These are phyloP conservation scores for Radopholus similis DNA, from an alignment of 1,140 invertebrate genomes.

Conservation along the genomic window DNA sequence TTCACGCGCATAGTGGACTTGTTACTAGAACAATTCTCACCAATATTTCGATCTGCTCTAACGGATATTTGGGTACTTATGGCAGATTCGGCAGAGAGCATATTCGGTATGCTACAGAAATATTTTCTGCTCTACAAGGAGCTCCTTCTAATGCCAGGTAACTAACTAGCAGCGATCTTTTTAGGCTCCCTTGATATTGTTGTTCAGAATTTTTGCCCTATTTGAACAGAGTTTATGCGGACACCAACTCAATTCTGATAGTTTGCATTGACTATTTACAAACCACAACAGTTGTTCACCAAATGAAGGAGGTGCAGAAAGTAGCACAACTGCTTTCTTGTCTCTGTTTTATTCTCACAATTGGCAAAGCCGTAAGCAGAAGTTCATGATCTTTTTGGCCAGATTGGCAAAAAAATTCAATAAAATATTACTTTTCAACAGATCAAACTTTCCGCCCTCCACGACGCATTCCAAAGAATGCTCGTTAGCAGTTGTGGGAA, in stretches of 20 bases:
- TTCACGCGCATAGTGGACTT: neutral
- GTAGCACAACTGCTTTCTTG: conserved; percentile 22
- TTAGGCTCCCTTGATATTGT: neutral
- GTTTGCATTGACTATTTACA: conserved; percentile 28
- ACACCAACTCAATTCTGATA: neutral
- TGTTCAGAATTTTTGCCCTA: conserved; percentile 12
- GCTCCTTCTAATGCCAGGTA: neutral
- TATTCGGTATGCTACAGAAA: conserved; percentile 13
- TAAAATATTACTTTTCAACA: conserved; percentile 1
- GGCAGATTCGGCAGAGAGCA: conserved; percentile 26
- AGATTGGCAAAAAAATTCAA: neutral
- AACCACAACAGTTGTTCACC: neutral
- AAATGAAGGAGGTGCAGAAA: conserved; percentile 8
- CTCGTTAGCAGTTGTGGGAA: too few relatives aligned
- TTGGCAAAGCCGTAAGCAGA: neutral
- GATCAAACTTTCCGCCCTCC: conserved; percentile 7
- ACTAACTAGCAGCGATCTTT: neutral
- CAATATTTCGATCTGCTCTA: neutral
- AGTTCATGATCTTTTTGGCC: too few relatives aligned
- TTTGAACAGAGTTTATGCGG: conserved; percentile 11
- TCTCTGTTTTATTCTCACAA: conserved; percentile 1
- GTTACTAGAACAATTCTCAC: neutral
- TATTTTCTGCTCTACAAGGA: conserved; percentile 31
- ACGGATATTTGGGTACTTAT: conserved; percentile 33
- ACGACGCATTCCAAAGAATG: conserved; percentile 7